Conservation (phyloP, 2,888 invertebrate genomes). For the Lochmaea crataegi region DNA sequence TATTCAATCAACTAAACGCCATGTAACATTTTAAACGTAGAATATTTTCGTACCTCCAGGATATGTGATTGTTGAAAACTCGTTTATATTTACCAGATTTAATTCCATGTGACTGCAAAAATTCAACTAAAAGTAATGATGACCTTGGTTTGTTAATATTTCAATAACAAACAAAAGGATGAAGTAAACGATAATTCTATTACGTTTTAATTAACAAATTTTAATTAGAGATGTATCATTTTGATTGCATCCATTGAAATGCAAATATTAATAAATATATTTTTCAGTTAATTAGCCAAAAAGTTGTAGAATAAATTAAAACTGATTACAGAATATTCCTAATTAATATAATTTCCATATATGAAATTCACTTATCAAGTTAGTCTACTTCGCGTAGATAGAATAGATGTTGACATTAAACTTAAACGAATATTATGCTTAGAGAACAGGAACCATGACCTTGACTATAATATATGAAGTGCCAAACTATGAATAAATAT, state of each 20-base stretch:
- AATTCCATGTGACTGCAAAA: too few species aligned
- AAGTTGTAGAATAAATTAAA: conserved; percentile 34
- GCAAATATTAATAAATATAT: conserved; percentile 18
- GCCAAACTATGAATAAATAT: conserved; percentile 28
- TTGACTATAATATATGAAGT: conserved; percentile 33
- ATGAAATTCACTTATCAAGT: conserved; percentile 40
- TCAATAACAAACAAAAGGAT: neutral
- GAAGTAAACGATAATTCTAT: neutral
- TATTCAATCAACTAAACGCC: neutral
- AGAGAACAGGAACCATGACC: conserved; percentile 40
- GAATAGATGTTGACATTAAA: conserved; percentile 37
- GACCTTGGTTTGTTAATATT: neutral
- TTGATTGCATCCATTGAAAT: conserved; percentile 18
- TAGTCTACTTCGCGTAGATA: conserved; percentile 37
- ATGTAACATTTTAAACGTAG: neutral
- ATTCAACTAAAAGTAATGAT: neutral
- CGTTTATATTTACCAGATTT: neutral
- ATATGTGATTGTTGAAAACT: neutral
- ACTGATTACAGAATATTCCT: conserved; percentile 36
- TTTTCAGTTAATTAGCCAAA: conserved; percentile 26
- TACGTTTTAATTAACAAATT: neutral
- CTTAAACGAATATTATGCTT: conserved; percentile 35
- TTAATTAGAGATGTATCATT: neutral
- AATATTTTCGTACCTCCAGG: neutral
- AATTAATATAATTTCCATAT: conserved; percentile 35